Conservation (phyloP, 2,113 vertebrate genomes). For the Corythornis vintsioides region DNA sequence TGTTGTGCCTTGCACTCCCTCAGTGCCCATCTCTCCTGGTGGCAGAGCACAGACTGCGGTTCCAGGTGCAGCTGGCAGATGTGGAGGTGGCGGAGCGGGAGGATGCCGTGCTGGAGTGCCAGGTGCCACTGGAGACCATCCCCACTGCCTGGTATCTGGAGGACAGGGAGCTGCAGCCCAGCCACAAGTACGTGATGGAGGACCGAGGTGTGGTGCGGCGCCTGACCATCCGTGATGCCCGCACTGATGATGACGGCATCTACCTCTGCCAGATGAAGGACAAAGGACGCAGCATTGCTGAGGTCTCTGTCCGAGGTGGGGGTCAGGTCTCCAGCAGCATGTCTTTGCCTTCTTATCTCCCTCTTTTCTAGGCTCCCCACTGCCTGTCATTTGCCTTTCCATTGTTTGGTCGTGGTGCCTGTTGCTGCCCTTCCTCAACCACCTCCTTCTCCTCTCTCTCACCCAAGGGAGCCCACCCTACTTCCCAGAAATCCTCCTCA, state of each 20-base stretch:
- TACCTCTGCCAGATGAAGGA: slow-evolving; percentile 97
- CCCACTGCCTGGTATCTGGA: slow-evolving; percentile 94
- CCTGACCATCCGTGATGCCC: slow-evolving; percentile 90
- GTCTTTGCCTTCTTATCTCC: neutral
- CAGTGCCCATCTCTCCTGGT: neutral
- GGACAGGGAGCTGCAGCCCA: slow-evolving; percentile 90
- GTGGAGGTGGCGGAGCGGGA: slow-evolving; percentile 90
- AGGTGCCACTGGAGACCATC: slow-evolving; percentile 91
- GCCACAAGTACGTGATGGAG: slow-evolving; percentile 94
- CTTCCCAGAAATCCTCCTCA: neutral
- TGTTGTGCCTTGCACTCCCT: accelerated
- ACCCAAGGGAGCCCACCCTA: neutral
- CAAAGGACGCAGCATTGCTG: slow-evolving; percentile 91
- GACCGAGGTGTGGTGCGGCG: slow-evolving; percentile 87
- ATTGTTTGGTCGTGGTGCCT: neutral
- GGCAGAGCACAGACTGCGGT: slow-evolving; percentile 88
- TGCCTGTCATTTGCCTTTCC: neutral
- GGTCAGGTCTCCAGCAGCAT: accelerated
- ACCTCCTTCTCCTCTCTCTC: neutral
- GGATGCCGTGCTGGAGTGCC: slow-evolving; percentile 92
- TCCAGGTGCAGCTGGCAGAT: slow-evolving; percentile 89
- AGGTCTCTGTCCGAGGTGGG: slow-evolving; percentile 93
- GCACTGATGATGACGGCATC: slow-evolving; percentile 91
- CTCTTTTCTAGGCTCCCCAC: neutral
- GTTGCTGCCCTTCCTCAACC: neutral